Conservation (phyloP, 2,797 vertebrate species). For the Octomys mimax region DNA sequence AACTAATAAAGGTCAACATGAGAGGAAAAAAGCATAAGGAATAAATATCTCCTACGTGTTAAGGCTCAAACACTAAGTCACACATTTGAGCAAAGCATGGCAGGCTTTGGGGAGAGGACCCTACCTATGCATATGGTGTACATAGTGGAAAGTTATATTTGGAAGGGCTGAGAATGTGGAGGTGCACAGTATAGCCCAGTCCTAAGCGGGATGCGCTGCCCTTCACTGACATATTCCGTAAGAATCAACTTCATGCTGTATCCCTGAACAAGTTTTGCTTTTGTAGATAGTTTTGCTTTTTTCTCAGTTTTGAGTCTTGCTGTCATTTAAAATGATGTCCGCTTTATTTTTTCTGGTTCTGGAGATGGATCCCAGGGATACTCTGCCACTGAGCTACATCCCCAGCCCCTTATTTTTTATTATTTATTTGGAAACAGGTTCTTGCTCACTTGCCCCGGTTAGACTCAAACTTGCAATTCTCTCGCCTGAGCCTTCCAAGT, state of each 20-base stretch:
- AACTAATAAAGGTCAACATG: background rate
- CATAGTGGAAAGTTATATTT: background rate
- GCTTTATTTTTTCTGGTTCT: background rate
- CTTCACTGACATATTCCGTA: background rate
- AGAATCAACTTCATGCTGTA: background rate
- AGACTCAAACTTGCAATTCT: background rate
- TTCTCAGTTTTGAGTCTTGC: background rate
- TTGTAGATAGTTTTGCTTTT: background rate
- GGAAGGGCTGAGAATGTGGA: background rate
- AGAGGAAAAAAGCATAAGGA: background rate
- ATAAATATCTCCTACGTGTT: background rate
- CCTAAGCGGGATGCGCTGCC: fast-evolving
- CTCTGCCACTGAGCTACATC: background rate
- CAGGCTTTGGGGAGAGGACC: background rate
- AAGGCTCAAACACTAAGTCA: background rate
- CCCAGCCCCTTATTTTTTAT: background rate
- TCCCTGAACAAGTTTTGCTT: background rate
- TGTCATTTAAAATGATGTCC: background rate
- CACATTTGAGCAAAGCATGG: background rate
- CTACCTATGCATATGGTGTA: background rate
- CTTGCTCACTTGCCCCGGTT: background rate
- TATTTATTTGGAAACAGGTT: background rate
- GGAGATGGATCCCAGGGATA: background rate
- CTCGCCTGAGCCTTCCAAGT: background rate
- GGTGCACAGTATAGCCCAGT: background rate